A percentile compares a stretch with the other conserved stretches of the same genome.
These are phyloP conservation scores for Chloebia gouldiae DNA, from an alignment of 2,113 vertebrate species.

Conservation along the genomic window DNA sequence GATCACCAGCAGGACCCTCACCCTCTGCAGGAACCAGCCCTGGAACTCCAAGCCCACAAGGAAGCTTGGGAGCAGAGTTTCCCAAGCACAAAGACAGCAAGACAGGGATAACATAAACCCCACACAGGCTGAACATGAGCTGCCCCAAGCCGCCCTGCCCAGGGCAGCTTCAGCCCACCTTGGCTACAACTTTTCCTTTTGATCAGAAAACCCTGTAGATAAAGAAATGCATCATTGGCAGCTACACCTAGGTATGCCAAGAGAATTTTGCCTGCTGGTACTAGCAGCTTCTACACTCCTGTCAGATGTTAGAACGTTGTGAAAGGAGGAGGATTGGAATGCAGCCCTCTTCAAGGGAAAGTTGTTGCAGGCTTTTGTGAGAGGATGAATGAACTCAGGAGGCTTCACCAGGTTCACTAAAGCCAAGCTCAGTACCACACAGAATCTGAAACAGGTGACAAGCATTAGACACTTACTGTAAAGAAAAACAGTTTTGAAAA, in stretches of 20 bases:
- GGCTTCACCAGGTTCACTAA: not conserved
- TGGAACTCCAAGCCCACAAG: rapidly evolving
- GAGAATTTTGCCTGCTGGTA: not conserved
- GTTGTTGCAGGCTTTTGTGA: not conserved
- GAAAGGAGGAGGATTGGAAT: not conserved
- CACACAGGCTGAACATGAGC: not conserved
- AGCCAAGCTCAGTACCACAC: not conserved
- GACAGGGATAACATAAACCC: rapidly evolving
- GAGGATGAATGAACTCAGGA: not conserved
- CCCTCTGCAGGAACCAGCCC: not conserved
- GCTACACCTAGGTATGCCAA: rapidly evolving
- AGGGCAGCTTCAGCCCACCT: not conserved
- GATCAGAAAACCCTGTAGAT: not conserved
- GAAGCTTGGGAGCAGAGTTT: not conserved
- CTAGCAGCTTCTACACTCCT: not conserved
- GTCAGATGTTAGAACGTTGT: not conserved
- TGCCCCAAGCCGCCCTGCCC: not conserved
- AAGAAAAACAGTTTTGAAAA: not conserved
- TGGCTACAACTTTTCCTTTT: not conserved
- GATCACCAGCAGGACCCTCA: rapidly evolving
- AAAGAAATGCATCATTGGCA: not conserved
- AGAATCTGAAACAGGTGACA: not conserved
- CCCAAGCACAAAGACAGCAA: not conserved
- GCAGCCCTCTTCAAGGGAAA: not conserved
- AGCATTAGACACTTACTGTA: no score